phyloP scores from a whole-genome alignment of 2,888 invertebrate species.

The Calameuta filiformis region DNA sequence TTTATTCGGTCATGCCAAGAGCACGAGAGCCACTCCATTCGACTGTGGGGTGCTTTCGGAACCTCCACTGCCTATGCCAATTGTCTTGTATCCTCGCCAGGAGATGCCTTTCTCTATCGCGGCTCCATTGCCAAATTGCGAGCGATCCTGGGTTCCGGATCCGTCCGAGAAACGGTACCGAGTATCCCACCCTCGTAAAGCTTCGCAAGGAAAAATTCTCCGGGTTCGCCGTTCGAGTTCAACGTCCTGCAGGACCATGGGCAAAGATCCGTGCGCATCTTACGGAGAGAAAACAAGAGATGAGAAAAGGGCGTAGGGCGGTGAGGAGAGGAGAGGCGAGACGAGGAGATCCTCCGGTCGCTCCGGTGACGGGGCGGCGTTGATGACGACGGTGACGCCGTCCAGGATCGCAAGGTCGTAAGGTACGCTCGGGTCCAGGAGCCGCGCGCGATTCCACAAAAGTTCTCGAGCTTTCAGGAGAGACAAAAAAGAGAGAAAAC shows the following conservation, averaged over 20 bases:
- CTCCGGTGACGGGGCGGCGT: constrained; percentile 14
- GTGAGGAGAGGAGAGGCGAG: neutral
- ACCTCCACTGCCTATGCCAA: neutral
- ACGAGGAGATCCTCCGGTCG: neutral
- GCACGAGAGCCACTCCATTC: neutral
- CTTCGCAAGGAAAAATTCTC: neutral
- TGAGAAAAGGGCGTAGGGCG: constrained; percentile 19
- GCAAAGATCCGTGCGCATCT: neutral
- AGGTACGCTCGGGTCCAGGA: neutral
- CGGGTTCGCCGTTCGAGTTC: neutral
- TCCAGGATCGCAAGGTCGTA: neutral
- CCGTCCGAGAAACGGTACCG: neutral
- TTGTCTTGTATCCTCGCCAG: neutral
- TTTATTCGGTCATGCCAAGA: constrained; percentile 48
- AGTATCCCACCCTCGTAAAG: neutral
- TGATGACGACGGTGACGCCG: constrained; percentile 26
- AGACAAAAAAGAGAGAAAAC: constrained; percentile 8
- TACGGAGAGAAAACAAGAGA: constrained; percentile 12
- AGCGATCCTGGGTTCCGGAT: neutral
- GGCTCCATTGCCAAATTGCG: too few species aligned
- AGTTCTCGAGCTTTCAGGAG: neutral
- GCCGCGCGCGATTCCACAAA: neutral
- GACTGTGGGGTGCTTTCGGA: neutral
- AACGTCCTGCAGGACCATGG: neutral
- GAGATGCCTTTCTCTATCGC: neutral